phyloP scores from a whole-genome alignment of 1,140 invertebrate species.

The Drosophila ercepeae region DNA sequence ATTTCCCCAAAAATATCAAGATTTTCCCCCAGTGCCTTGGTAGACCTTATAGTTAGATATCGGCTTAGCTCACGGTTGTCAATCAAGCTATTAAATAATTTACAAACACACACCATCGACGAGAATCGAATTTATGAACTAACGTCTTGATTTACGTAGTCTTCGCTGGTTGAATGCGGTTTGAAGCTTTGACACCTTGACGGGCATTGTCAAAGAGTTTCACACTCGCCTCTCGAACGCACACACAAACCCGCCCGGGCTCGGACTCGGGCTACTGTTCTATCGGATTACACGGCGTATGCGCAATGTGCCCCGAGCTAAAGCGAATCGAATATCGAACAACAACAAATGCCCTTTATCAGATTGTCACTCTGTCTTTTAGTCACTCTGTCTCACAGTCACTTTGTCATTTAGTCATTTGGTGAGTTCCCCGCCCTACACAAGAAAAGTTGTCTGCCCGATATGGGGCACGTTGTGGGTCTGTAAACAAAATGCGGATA shows the following conservation, averaged over 20 bases:
- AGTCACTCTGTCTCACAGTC: not conserved
- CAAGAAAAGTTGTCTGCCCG: conserved; percentile 30
- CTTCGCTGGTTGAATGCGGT: conserved; percentile 63
- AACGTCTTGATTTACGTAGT: conserved; percentile 61
- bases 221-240: conserved; percentile 16
- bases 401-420: not conserved
- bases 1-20: too few species aligned
- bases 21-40: not conserved
- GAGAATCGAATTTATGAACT: conserved; percentile 48
- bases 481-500: conserved; percentile 34
- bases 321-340: conserved; percentile 19
- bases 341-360: conserved; percentile 43
- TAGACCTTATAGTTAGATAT: conserved; percentile 48
- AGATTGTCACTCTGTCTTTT: conserved; percentile 8
- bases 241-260: not conserved
- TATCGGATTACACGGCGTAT: conserved; percentile 63
- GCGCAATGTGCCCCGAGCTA: conserved; percentile 31
- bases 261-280: conserved; percentile 13
- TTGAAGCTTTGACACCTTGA: conserved; percentile 62
- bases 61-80: conserved; percentile 43
- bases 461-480: conserved; percentile 34
- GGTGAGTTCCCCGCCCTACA: conserved; percentile 14
- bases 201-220: conserved; percentile 54
- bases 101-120: conserved; percentile 17
- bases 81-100: conserved; percentile 54